Conservation (phyloP, 1,140 invertebrate genomes). For the Hyphantria cunea region DNA sequence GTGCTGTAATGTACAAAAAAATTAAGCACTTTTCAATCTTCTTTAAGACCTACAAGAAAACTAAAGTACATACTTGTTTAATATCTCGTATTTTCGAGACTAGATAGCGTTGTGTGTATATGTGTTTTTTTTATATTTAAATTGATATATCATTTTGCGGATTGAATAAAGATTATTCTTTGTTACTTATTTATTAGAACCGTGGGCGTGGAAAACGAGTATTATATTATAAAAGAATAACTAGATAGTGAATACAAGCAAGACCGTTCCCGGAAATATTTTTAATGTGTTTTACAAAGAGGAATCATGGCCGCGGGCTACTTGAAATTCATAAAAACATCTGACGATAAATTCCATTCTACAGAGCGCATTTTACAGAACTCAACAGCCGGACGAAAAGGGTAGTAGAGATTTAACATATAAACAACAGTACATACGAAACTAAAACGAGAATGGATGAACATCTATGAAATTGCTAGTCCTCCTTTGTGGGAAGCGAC, state of each 20-base stretch:
- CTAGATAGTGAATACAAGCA: too few relatives aligned
- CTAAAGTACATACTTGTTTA: too few relatives aligned
- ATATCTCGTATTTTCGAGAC: too few relatives aligned
- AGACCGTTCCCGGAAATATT: conserved; percentile 2
- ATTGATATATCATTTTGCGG: too few relatives aligned
- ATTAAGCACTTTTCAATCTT: too few relatives aligned
- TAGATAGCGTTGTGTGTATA: too few relatives aligned
- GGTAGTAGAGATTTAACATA: conserved; percentile 50
- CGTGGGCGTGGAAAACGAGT: too few relatives aligned
- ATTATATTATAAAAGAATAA: too few relatives aligned
- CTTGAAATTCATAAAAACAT: conserved; percentile 50
- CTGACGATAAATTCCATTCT: conserved; percentile 34
- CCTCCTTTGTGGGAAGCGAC: conserved; percentile 48
- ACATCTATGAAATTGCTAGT: conserved; percentile 57
- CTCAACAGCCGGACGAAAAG: conserved; percentile 45
- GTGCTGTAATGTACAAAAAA: too few relatives aligned
- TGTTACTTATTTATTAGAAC: background rate
- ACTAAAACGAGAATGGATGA: conserved; percentile 47
- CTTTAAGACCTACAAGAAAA: too few relatives aligned
- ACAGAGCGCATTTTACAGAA: conserved; percentile 38
- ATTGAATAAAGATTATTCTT: too few relatives aligned
- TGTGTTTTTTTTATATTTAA: too few relatives aligned
- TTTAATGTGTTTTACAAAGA: conserved; percentile 12
- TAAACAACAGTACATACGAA: conserved; percentile 42
- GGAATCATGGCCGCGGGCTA: conserved; percentile 28